Conservation (phyloP, 2,888 invertebrate genomes). For the Ctenicera cuprea region DNA sequence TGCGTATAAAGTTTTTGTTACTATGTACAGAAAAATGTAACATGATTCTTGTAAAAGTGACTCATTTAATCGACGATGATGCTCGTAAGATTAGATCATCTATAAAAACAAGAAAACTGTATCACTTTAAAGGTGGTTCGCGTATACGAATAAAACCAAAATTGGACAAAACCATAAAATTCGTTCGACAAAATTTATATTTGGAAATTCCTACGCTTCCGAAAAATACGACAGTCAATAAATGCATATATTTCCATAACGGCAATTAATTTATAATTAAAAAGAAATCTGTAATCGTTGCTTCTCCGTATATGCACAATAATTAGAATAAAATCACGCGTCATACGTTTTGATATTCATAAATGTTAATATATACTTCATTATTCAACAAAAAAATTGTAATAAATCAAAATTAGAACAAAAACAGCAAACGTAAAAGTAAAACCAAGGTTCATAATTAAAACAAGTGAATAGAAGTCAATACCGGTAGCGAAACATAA, state of each 20-base stretch:
- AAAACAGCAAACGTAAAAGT: constrained; percentile 1
- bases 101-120: neutral
- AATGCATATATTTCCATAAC: too few species aligned
- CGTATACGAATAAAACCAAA: neutral
- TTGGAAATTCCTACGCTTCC: too few species aligned
- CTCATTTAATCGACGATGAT: neutral
- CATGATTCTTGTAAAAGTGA: constrained; percentile 5
- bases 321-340: too few species aligned
- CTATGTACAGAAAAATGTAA: neutral
- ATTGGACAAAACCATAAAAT: too few species aligned
- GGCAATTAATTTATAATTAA: too few species aligned
- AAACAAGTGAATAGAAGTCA: constrained; percentile 2
- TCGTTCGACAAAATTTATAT: too few species aligned
- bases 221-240: too few species aligned
- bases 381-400: neutral
- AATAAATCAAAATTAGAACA: neutral
- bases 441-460: constrained; percentile 16
- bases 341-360: too few species aligned
- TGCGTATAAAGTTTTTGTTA: too few species aligned
- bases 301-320: too few species aligned
- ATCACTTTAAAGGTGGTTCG: neutral
- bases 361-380: too few species aligned
- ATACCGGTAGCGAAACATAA: constrained; percentile 31
- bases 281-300: too few species aligned
- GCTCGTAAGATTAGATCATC: constrained; percentile 7